These are phyloP conservation scores for Leucophenga montana DNA, from an alignment of 2,888 invertebrate species.

Conservation along the genomic window DNA sequence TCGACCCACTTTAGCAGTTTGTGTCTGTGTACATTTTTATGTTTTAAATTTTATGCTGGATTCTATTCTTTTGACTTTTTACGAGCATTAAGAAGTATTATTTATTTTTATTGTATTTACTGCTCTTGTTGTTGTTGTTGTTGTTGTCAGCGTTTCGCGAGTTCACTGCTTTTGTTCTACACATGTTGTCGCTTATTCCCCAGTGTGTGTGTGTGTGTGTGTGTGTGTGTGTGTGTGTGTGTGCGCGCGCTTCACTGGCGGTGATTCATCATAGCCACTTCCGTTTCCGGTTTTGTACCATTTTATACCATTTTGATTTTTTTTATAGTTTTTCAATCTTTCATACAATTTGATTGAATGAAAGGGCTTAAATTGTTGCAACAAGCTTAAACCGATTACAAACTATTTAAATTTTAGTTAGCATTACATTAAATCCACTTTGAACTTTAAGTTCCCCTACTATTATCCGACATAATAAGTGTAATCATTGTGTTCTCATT, in stretches of 20 bases:
- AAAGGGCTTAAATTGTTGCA: no score
- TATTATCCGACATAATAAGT: not conserved
- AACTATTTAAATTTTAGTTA: not conserved
- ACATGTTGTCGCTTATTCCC: conserved; percentile 4
- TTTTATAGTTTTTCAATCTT: conserved; percentile 37
- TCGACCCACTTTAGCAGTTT: not conserved
- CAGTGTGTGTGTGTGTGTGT: conserved; percentile 21
- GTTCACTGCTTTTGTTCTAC: not conserved
- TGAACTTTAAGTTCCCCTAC: no score
- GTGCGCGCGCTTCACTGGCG: conserved; percentile 19
- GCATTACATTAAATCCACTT: not conserved
- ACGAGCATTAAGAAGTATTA: conserved; percentile 13
- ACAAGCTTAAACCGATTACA: no score
- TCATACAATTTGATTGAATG: no score
- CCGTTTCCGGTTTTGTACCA: conserved; percentile 1
- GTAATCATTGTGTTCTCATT: no score
- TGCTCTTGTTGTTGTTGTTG: not conserved
- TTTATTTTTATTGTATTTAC: not conserved
- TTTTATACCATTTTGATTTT: conserved; percentile 25
- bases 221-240: conserved; percentile 28
- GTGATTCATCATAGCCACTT: conserved; percentile 3
- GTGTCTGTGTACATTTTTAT: not conserved
- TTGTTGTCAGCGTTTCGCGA: not conserved
- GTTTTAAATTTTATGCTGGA: conserved; percentile 7
- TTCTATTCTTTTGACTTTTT: conserved; percentile 11